Conservation (phyloP, 2,888 invertebrate genomes). For the Polia nebulosa region DNA sequence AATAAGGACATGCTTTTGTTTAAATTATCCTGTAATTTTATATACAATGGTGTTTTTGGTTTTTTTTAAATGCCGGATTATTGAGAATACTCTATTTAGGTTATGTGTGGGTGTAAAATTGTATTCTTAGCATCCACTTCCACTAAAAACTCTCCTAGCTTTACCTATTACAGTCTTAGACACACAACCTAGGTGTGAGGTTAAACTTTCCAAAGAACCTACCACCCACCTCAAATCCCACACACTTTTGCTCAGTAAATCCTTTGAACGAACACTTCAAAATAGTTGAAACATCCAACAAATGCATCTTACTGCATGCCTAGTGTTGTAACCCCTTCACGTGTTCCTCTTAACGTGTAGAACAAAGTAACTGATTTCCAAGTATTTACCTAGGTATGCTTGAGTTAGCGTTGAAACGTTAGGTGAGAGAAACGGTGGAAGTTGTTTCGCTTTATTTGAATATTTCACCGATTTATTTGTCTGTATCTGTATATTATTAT, state of each 20-base stretch:
- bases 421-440: too few species aligned
- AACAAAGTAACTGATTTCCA: not conserved
- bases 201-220: not conserved
- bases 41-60: too few species aligned
- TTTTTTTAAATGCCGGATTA: too few species aligned
- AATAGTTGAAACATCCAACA: not conserved
- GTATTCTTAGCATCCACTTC: too few species aligned
- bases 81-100: too few species aligned
- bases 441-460: not conserved
- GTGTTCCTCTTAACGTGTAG: not conserved
- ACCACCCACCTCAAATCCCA: not conserved
- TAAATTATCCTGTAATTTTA: too few species aligned
- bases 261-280: not conserved
- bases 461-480: not conserved
- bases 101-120: too few species aligned
- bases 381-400: constrained; percentile 21
- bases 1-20: too few species aligned
- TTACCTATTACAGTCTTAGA: not conserved
- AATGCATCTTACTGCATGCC: not conserved
- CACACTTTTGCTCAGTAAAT: not conserved
- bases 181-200: not conserved
- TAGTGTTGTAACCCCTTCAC: not conserved
- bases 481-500: too few species aligned
- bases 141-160: not conserved
- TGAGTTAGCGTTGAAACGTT: not conserved